phyloP scores from a whole-genome alignment of 1,140 invertebrate genomes.

The Nymphalis io region DNA sequence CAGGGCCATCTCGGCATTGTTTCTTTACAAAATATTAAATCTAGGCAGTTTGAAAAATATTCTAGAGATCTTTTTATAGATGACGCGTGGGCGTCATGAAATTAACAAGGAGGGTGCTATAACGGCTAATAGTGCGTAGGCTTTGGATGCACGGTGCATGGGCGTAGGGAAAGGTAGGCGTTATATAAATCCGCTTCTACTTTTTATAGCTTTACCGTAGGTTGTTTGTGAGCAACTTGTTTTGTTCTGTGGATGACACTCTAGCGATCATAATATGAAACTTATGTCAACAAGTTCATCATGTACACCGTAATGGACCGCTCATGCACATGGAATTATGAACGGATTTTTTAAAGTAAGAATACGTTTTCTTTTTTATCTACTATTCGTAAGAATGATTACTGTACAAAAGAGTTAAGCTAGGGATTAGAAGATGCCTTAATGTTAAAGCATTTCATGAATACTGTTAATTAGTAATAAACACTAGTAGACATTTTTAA shows the following conservation, averaged over 20 bases:
- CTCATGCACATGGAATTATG: no score
- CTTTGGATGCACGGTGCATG: constrained; percentile 21
- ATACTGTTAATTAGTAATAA: no score
- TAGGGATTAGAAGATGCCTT: no score
- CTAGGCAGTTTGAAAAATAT: background rate
- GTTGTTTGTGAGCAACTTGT: constrained; percentile 1
- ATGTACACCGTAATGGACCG: background rate
- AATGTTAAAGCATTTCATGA: no score
- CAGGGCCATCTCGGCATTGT: no score
- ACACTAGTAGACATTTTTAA: no score
- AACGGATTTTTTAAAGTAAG: no score
- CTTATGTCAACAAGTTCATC: background rate
- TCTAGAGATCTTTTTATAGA: background rate
- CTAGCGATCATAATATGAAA: background rate
- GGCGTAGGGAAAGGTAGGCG: constrained; percentile 35
- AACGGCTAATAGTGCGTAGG: constrained; percentile 37
- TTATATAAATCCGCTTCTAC: constrained; percentile 24
- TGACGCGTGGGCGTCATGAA: constrained; percentile 7
- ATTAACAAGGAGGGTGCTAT: constrained; percentile 24
- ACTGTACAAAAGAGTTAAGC: no score
- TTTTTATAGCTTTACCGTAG: background rate
- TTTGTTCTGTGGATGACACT: background rate
- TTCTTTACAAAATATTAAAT: background rate
- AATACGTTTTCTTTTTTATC: no score
- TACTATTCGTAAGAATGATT: no score